phyloP scores from a whole-genome alignment of 2,113 vertebrate genomes.

The Guaruba guarouba region DNA sequence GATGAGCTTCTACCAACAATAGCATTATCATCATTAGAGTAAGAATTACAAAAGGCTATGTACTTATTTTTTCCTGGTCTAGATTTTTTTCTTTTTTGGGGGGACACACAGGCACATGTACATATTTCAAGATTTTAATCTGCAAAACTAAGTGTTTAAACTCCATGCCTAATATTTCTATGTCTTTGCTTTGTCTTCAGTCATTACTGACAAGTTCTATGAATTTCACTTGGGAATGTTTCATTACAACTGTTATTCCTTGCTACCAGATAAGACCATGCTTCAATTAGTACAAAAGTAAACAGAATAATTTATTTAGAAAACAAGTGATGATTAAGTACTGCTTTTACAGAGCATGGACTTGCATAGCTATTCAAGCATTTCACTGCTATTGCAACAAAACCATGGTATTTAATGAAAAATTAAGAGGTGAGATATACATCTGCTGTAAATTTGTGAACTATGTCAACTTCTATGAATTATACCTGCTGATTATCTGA shows the following conservation, averaged over 20 bases:
- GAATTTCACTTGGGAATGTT: background rate
- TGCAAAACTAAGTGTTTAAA: background rate
- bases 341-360: background rate
- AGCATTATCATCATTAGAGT: background rate
- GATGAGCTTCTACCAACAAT: background rate
- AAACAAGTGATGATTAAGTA: background rate
- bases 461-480: background rate
- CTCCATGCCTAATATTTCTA: background rate
- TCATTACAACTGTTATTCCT: background rate
- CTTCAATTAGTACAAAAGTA: background rate
- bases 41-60: background rate
- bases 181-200: background rate
- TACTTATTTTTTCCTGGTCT: background rate
- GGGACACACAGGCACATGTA: fast-evolving
- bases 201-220: background rate
- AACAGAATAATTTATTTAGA: background rate
- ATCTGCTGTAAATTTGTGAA: background rate
- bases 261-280: background rate
- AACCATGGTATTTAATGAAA: background rate
- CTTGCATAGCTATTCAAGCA: background rate
- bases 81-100: background rate
- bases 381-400: background rate
- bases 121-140: background rate
- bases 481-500: background rate
- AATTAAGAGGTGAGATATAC: background rate